These are phyloP conservation scores for Chaetops frenatus DNA, from an alignment of 2,113 vertebrate genomes.

Conservation along the genomic window DNA sequence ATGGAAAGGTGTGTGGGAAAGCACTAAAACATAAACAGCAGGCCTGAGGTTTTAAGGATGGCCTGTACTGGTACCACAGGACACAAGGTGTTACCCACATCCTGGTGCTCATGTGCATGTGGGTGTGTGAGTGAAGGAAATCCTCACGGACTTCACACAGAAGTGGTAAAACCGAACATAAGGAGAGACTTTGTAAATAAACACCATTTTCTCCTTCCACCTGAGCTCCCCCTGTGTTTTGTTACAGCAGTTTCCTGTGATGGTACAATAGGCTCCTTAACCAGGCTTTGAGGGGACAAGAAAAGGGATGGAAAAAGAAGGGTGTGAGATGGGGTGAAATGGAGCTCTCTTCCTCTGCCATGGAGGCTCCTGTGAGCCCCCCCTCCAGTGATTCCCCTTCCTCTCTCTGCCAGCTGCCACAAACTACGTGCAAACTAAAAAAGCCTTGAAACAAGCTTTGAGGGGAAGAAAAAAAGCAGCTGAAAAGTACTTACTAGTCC, in stretches of 20 bases:
- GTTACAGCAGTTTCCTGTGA: not conserved
- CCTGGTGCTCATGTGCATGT: not conserved
- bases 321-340: not conserved
- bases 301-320: not conserved
- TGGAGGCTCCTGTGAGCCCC: not conserved
- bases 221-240: not conserved
- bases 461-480: not conserved
- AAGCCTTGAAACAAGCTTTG: not conserved
- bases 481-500: not conserved
- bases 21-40: not conserved
- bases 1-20: not conserved
- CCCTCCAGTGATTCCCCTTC: not conserved
- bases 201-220: not conserved
- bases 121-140: not conserved
- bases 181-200: not conserved
- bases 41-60: not conserved
- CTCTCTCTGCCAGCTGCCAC: not conserved
- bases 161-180: not conserved
- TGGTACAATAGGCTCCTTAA: not conserved
- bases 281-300: not conserved
- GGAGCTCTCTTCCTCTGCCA: not conserved
- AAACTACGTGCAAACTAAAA: not conserved
- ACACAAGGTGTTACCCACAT: accelerated
- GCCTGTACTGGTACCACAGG: accelerated
- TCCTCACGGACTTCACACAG: not conserved